Conservation (phyloP, 2,888 invertebrate genomes). For the Xylocampa areola region DNA sequence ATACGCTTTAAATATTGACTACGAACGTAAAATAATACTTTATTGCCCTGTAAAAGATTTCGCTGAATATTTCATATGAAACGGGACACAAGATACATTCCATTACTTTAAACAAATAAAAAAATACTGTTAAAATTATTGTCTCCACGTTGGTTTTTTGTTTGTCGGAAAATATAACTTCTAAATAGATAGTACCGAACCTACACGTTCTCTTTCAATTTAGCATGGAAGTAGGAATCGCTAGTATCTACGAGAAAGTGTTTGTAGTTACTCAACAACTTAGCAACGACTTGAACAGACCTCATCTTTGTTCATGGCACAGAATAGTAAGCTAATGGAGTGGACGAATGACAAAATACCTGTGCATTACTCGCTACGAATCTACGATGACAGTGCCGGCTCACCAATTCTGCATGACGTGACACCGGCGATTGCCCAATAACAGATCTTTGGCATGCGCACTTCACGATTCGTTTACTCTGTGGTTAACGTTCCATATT, state of each 20-base stretch:
- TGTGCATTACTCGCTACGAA: background rate
- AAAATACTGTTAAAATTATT: no score
- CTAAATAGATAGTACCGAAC: background rate
- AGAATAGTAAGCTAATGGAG: background rate
- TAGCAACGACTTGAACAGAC: slow-evolving; percentile 17
- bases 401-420: background rate
- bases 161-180: background rate
- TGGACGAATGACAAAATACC: background rate
- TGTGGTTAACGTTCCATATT: background rate
- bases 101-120: no score
- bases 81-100: no score
- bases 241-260: slow-evolving; percentile 24
- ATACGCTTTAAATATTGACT: slow-evolving; percentile 21
- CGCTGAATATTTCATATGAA: slow-evolving; percentile 8
- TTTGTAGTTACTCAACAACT: slow-evolving; percentile 24
- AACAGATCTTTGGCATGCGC: background rate
- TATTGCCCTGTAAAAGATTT: slow-evolving; percentile 3
- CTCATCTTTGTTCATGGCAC: background rate
- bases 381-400: no score
- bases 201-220: background rate
- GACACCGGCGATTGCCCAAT: background rate
- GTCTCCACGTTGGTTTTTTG: no score
- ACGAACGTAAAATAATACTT: background rate
- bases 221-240: slow-evolving; percentile 10
- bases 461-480: background rate